These are phyloP conservation scores for Parnassius glacialis DNA, from an alignment of 2,888 invertebrate genomes.

Conservation along the genomic window DNA sequence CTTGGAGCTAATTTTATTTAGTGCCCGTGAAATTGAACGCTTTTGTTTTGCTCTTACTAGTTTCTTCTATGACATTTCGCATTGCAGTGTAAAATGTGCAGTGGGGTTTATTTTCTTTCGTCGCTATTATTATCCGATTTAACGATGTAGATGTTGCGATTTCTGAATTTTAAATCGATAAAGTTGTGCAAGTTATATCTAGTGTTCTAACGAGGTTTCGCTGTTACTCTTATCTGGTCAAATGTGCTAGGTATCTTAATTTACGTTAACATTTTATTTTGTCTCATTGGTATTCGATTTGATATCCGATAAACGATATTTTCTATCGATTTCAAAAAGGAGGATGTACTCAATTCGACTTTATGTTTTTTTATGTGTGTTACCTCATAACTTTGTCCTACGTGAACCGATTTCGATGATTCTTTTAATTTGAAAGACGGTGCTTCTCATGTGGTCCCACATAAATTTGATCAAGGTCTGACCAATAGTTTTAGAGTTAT, in stretches of 20 bases:
- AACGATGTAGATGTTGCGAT: constrained; percentile 38
- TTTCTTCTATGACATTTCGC: constrained; percentile 52
- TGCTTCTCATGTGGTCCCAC: too few species aligned
- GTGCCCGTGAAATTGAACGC: constrained; percentile 74
- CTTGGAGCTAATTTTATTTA: constrained; percentile 76
- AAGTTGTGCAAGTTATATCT: constrained; percentile 58
- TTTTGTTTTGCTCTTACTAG: constrained; percentile 51
- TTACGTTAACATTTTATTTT: constrained; percentile 33
- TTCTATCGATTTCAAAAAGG: too few species aligned
- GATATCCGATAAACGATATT: too few species aligned
- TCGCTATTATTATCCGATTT: constrained; percentile 26
- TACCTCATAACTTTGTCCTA: too few species aligned
- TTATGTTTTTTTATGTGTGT: too few species aligned
- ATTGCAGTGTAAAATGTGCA: constrained; percentile 55
- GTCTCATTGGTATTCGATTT: constrained; percentile 33
- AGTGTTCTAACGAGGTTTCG: constrained; percentile 59
- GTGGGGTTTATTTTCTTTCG: constrained; percentile 29
- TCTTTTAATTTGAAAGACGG: too few species aligned
- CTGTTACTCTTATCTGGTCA: constrained; percentile 66
- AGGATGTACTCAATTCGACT: too few species aligned
- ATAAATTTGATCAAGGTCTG: too few species aligned
- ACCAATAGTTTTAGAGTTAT: too few species aligned
- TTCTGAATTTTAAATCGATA: constrained; percentile 50
- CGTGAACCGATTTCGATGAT: too few species aligned
- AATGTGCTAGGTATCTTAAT: constrained; percentile 30